Conservation (phyloP, 2,888 invertebrate species). For the Dusona sp. region DNA sequence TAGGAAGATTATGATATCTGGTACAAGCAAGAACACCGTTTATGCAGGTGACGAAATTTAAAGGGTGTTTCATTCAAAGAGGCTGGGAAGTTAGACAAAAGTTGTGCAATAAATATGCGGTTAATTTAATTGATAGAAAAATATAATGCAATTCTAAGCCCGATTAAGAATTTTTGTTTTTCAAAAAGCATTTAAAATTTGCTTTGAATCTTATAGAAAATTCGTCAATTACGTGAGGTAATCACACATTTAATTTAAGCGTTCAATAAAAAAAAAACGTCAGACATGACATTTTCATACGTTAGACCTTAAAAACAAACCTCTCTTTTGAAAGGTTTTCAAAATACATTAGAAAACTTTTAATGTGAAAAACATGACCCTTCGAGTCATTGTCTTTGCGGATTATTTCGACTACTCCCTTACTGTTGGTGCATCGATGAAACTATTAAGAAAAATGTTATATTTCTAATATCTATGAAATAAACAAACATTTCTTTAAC, state of each 20-base stretch:
- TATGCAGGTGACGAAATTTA: neutral
- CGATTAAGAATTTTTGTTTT: neutral
- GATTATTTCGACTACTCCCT: too few relatives aligned
- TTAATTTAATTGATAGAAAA: neutral
- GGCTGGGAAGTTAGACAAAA: neutral
- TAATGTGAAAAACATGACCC: neutral
- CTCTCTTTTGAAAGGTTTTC: neutral
- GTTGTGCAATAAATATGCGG: neutral
- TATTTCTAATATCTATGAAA: too few relatives aligned
- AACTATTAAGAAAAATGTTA: neutral
- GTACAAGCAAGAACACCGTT: neutral
- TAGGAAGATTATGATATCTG: conserved; percentile 18
- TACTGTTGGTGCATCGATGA: too few relatives aligned
- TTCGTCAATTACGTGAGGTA: neutral
- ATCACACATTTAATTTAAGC: neutral
- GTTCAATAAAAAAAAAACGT: neutral
- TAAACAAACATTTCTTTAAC: too few relatives aligned
- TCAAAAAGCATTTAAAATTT: too few relatives aligned
- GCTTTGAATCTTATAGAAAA: neutral
- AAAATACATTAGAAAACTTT: neutral
- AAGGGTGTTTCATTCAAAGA: neutral
- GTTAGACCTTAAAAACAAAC: neutral
- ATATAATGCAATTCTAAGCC: neutral
- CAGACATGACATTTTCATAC: neutral
- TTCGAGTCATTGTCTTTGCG: too few relatives aligned